Evolutionary conservation across 2,113 vertebrate species (phyloP).

Genomic region (Talpa occidentalis): DNA sequence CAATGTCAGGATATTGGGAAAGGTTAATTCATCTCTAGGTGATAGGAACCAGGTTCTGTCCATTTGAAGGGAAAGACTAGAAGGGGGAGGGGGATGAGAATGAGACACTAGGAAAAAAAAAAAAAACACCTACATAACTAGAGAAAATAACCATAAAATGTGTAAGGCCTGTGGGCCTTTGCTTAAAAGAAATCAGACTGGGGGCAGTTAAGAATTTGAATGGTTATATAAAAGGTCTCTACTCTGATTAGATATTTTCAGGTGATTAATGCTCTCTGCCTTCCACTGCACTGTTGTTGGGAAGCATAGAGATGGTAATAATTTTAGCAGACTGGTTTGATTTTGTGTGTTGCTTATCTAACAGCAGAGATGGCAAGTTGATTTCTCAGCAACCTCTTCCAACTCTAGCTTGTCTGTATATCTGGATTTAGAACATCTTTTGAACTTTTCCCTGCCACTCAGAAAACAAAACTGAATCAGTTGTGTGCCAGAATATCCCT

Average conservation of each 20-base stretch:
- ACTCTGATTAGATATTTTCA: constrained; percentile 62
- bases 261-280: constrained; percentile 59
- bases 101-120: constrained; percentile 58
- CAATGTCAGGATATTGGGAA: constrained; percentile 78
- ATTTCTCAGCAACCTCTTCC: constrained; percentile 15
- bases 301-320: constrained; percentile 38
- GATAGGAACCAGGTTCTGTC: constrained; percentile 80
- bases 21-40: constrained; percentile 81
- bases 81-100: constrained; percentile 50
- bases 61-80: constrained; percentile 65
- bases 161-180: constrained; percentile 62
- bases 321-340: constrained; percentile 57
- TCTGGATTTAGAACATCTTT: constrained; percentile 34
- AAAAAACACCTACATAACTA: constrained; percentile 52
- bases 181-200: constrained; percentile 72
- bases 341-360: constrained; percentile 55
- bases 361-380: background rate
- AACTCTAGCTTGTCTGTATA: background rate
- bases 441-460: background rate
- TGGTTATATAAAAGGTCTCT: constrained; percentile 55
- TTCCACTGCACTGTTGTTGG: background rate
- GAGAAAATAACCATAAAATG: constrained; percentile 75
- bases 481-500: background rate
- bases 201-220: constrained; percentile 59
- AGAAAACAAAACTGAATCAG: background rate